Evolutionary conservation across 2,888 invertebrate species (phyloP).

Genomic region (Podabrus alpinus): DNA sequence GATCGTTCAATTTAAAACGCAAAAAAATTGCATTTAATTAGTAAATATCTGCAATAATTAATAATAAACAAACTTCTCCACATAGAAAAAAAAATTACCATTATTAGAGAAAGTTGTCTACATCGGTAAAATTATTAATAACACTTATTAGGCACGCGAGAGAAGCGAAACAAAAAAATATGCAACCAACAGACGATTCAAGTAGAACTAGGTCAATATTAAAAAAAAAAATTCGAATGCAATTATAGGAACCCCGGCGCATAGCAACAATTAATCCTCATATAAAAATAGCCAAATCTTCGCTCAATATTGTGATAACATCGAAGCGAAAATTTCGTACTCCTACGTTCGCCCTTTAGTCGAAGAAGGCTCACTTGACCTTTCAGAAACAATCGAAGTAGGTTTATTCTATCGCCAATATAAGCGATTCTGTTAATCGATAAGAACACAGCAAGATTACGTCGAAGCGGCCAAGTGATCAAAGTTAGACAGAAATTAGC

Average conservation of each 20-base stretch:
- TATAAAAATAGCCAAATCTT: neutral
- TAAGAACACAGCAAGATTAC: neutral
- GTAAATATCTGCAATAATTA: neutral
- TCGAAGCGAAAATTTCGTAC: neutral
- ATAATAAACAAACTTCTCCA: neutral
- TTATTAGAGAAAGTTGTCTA: constrained; percentile 2
- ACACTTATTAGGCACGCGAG: neutral
- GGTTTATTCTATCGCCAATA: neutral
- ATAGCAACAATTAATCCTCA: neutral
- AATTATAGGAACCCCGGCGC: neutral
- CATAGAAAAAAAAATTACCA: neutral
- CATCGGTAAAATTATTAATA: neutral
- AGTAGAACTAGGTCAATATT: neutral
- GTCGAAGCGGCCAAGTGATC: neutral
- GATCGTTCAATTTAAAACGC: neutral
- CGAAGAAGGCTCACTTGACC: neutral
- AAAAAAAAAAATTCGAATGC: neutral
- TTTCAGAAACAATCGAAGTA: neutral
- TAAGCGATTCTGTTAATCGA: neutral
- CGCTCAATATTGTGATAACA: neutral
- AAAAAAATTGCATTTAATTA: neutral
- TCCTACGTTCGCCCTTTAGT: neutral
- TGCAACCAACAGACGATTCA: neutral
- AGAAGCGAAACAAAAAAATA: neutral
- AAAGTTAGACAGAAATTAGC: neutral